Percentiles rank a stretch among this genome's conserved stretches.
Conservation (phyloP, 2,113 vertebrate genomes). For the Dasyurus viverrinus region DNA sequence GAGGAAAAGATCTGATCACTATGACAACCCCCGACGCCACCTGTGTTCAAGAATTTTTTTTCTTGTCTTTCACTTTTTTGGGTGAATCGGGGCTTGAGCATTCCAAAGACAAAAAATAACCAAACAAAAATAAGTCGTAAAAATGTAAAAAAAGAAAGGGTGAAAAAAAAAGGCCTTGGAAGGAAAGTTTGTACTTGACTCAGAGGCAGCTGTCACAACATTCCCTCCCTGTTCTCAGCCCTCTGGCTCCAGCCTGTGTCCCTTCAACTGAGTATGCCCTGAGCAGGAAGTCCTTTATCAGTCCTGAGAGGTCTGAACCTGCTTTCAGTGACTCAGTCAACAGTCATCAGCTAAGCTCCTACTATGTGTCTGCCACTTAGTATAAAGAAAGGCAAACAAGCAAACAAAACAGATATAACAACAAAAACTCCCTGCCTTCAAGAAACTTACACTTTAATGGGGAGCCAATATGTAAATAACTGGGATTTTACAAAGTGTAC, state of each 20-base stretch:
- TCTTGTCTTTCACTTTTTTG: background rate
- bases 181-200: background rate
- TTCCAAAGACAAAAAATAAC: background rate
- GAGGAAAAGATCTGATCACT: background rate
- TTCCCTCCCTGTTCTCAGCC: background rate
- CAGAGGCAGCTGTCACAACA: background rate
- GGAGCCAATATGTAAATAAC: background rate
- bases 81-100: background rate
- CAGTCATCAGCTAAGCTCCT: background rate
- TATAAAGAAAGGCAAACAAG: background rate
- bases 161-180: background rate
- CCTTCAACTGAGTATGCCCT: background rate
- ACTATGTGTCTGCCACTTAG: background rate
- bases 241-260: background rate
- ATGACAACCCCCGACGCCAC: background rate
- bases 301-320: background rate
- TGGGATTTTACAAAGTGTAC: background rate
- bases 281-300: background rate
- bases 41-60: background rate
- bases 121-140: background rate
- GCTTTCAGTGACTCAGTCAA: background rate
- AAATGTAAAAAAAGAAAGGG: background rate
- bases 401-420: background rate
- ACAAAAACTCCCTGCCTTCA: background rate
- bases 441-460: background rate